These are phyloP conservation scores for Ptilonorhynchus violaceus DNA, from an alignment of 2,113 vertebrate genomes.

Conservation along the genomic window DNA sequence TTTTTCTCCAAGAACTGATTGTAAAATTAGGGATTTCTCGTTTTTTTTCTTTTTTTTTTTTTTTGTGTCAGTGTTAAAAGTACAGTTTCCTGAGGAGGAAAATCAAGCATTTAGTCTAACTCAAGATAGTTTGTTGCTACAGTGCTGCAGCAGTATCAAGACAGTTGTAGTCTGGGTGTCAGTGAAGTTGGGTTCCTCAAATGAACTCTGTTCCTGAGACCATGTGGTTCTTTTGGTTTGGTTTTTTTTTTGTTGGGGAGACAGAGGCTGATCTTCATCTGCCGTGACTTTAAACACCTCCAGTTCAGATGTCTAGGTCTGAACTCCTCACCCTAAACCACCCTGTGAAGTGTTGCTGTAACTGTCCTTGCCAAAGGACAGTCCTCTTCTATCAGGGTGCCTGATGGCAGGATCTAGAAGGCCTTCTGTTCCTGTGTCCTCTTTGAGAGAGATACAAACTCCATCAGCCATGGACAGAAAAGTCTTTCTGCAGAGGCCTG, in stretches of 20 bases:
- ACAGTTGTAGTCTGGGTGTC: not conserved
- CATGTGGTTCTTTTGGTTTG: not conserved
- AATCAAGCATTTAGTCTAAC: not conserved
- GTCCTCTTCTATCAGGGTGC: not conserved
- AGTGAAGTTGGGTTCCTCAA: not conserved
- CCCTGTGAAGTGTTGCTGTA: not conserved
- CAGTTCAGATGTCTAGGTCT: not conserved
- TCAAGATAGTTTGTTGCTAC: not conserved
- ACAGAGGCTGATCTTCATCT: not conserved
- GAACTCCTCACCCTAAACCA: not conserved
- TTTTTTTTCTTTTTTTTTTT: not conserved
- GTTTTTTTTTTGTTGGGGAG: not conserved
- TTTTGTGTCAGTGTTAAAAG: not conserved
- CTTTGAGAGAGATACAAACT: not conserved
- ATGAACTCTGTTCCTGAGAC: not conserved
- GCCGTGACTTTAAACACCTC: not conserved
- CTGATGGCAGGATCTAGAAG: not conserved
- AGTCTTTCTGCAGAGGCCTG: not conserved
- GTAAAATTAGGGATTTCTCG: not conserved
- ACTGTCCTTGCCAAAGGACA: not conserved
- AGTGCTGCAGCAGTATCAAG: not conserved
- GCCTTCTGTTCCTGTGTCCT: not conserved
- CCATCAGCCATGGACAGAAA: not conserved
- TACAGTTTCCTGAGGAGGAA: not conserved
- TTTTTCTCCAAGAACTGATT: not conserved